These are phyloP conservation scores for Chrysodeixis includens DNA, from an alignment of 2,888 invertebrate species.

Conservation along the genomic window DNA sequence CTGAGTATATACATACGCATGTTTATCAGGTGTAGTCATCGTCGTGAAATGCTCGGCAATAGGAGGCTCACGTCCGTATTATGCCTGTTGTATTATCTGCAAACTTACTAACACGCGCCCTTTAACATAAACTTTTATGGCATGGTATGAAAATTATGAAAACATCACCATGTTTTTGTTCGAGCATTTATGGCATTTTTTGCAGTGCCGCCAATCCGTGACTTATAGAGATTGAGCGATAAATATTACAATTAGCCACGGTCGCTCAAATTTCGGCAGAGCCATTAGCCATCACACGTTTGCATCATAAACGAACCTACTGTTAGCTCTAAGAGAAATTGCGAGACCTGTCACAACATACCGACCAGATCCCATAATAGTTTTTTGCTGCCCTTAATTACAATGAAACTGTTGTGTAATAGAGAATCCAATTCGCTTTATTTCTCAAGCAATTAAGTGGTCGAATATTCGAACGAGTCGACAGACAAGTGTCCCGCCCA, in stretches of 20 bases:
- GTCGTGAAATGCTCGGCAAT: slow-evolving; percentile 4
- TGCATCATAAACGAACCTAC: background rate
- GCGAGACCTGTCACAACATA: slow-evolving; percentile 15
- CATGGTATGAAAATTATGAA: background rate
- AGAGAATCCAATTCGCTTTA: slow-evolving; percentile 30
- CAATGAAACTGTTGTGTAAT: slow-evolving; percentile 36
- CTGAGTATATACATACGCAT: background rate
- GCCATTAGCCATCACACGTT: background rate
- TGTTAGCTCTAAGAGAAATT: background rate
- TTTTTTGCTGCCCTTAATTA: slow-evolving; percentile 31
- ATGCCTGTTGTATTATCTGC: slow-evolving; percentile 7
- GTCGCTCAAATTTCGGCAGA: background rate
- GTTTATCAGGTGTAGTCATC: slow-evolving; percentile 22
- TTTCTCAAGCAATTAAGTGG: slow-evolving; percentile 48
- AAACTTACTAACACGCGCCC: background rate
- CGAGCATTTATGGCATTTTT: no score
- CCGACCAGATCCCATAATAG: slow-evolving; percentile 15
- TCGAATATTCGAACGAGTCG: slow-evolving; percentile 24
- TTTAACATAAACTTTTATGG: background rate
- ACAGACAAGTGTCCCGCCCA: slow-evolving; percentile 14
- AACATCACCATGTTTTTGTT: background rate
- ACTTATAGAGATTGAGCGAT: background rate
- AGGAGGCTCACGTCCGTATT: slow-evolving; percentile 13
- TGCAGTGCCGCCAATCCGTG: background rate
- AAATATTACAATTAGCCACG: background rate